Evolutionary conservation across 2,888 invertebrate species (phyloP).

Genomic region (Periphyllus acericola): DNA sequence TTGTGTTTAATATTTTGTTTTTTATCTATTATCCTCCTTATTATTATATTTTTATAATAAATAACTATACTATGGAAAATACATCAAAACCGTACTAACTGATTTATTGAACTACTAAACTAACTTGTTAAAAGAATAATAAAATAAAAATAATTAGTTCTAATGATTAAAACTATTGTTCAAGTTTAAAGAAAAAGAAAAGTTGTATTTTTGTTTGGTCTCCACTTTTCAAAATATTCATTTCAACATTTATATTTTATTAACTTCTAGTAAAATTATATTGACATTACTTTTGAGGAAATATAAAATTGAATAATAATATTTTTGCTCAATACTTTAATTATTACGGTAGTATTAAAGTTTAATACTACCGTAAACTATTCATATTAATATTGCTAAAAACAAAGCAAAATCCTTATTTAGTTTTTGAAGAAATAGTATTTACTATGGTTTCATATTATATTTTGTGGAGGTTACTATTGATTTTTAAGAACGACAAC

Average conservation of each 20-base stretch:
- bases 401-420: background rate
- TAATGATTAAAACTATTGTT: background rate
- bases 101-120: background rate
- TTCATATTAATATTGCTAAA: background rate
- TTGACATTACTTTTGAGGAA: no score
- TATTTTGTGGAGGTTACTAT: background rate
- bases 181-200: background rate
- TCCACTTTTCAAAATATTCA: background rate
- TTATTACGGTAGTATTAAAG: no score
- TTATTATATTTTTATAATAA: background rate
- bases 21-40: background rate
- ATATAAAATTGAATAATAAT: background rate
- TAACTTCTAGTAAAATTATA: background rate
- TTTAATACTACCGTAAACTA: background rate
- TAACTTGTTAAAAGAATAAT: background rate
- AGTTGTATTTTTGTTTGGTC: background rate
- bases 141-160: background rate
- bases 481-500: constrained; percentile 27
- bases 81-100: background rate
- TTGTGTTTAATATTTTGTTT: background rate
- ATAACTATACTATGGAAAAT: background rate
- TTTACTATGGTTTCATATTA: constrained; percentile 52
- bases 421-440: background rate
- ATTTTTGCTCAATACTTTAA: background rate
- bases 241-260: background rate